These are phyloP conservation scores for Amorpha juglandis DNA, from an alignment of 2,888 invertebrate species.

Conservation along the genomic window DNA sequence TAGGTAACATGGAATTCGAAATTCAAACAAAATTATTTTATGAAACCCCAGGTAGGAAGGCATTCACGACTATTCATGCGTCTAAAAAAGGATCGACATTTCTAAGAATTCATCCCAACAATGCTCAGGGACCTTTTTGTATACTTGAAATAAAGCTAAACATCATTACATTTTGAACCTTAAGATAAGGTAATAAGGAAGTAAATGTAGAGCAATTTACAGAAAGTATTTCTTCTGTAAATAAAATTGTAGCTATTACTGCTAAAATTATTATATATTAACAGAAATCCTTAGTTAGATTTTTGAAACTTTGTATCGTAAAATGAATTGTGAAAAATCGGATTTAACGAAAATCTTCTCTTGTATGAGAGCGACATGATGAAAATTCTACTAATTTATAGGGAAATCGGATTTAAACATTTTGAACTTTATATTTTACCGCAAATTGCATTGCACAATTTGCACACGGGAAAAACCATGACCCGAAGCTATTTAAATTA, in stretches of 20 bases:
- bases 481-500: no score
- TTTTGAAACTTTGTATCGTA: no score
- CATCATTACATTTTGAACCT: conserved; percentile 33
- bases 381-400: no score
- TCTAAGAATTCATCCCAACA: conserved; percentile 61
- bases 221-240: neutral
- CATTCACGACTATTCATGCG: conserved; percentile 51
- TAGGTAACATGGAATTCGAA: conserved; percentile 25
- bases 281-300: neutral
- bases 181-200: conserved; percentile 2
- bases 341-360: no score
- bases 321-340: neutral
- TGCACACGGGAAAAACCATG: no score
- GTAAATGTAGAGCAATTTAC: neutral
- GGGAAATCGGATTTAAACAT: no score
- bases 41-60: conserved; percentile 58
- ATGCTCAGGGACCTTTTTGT: conserved; percentile 33
- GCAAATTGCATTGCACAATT: no score
- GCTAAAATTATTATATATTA: neutral
- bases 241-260: conserved; percentile 4
- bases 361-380: no score
- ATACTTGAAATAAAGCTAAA: conserved; percentile 26
- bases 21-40: conserved; percentile 37
- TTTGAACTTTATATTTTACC: no score
- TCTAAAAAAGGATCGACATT: conserved; percentile 58